A percentile compares a stretch with the other conserved stretches of the same genome.
phyloP scores from a whole-genome alignment of 1,140 invertebrate genomes.

The Phymastichus coffea region DNA sequence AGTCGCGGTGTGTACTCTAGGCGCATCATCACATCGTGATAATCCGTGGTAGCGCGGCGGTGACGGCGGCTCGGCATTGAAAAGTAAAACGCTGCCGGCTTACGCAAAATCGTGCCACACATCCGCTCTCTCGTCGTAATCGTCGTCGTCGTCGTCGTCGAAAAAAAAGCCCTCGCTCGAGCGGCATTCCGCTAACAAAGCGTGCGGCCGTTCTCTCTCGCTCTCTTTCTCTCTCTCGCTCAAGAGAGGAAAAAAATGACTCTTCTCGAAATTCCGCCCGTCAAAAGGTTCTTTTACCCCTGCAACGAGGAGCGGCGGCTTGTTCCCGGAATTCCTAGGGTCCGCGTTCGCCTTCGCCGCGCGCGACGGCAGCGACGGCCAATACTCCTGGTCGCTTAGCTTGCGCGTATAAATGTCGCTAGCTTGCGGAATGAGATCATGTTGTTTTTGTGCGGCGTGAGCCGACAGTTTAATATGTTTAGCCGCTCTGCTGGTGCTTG shows the following conservation, averaged over 20 bases:
- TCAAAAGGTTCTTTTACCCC: not conserved
- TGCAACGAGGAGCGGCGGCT: not conserved
- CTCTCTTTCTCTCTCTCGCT: not conserved
- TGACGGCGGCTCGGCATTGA: not conserved
- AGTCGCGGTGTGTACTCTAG: too few relatives aligned
- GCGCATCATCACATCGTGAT: too few relatives aligned
- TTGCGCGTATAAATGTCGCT: not conserved
- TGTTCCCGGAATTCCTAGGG: constrained; percentile 25
- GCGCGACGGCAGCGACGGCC: not conserved
- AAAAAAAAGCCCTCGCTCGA: not conserved
- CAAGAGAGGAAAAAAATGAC: constrained; percentile 13
- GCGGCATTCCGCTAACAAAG: not conserved
- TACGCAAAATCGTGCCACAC: not conserved
- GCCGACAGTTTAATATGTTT: constrained; percentile 57
- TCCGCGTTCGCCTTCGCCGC: not conserved
- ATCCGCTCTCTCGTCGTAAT: not conserved
- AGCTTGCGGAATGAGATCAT: constrained; percentile 52
- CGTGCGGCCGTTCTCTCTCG: not conserved
- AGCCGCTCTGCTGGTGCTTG: too few relatives aligned
- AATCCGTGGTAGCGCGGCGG: too few relatives aligned
- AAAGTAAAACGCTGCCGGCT: not conserved
- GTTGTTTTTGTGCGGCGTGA: constrained; percentile 57
- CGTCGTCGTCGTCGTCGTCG: not conserved
- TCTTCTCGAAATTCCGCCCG: constrained; percentile 1
- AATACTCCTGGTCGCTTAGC: not conserved